Base-by-base conservation (phyloP, 2,797 vertebrate genomes). In the Lycodopsis pacificus region DNA sequence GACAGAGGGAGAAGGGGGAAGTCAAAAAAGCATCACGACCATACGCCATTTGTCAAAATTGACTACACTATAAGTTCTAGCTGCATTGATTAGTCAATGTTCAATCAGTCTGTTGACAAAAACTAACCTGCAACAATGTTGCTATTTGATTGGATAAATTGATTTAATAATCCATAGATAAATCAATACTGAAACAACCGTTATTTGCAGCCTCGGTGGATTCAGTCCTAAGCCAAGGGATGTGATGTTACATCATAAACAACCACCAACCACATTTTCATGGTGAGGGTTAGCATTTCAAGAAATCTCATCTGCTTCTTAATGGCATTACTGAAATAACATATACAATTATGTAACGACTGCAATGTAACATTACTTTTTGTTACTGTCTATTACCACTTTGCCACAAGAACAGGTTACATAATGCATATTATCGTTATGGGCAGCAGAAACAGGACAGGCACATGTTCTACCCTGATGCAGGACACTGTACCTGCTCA, bases 1-100 rank as follows among this genome's bases (percentile, higher is more conserved):
- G 65, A 80, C 32, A 83, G 17, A 81, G 51, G 83, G 83, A 88
- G 88, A 80, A 82, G 82, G 75, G 76, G 9, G 42, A 15, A 61
- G 19, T 42, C 48, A 71, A 68, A 67, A 67, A 38, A 72, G 3
- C 27, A 68, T 30, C n/a, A 62, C 2, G 7, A 48, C 61, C 59
- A 15, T 0, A 15, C 3, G 32, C 0, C 7, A 4, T 57, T 38
- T 17, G 22, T 57, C 27, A 53, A 40, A 73, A 53, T 14, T 57
- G 13, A 57, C 4, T 14, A 42, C 25, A 49, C 14, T 59, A 27
- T 61, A 22, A 5, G 6, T 19, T 49, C 1, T 0, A 25, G 11
- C 46, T 38, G 58, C n/a, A 61, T 25, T 27, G 19, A 44, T 38
- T 27, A 12, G 7, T 22, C n/a, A 42, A 8, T 13, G 11, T 51